Evolutionary conservation across 2,888 invertebrate genomes (phyloP), one percentile per base, ranked within the genome.

Genomic region (Phengaris alcon): DNA sequence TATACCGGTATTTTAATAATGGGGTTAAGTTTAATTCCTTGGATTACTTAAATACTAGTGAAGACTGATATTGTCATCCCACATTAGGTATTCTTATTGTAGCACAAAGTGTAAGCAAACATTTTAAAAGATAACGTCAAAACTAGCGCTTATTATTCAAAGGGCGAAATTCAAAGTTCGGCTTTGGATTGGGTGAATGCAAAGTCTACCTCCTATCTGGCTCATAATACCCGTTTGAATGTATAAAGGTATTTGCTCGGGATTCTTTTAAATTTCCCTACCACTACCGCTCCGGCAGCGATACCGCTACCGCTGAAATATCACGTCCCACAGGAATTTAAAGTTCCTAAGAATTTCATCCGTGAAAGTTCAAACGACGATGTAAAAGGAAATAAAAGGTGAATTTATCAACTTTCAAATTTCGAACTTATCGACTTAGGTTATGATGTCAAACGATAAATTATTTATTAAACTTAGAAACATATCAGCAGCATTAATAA

Each of bases 301-400:
- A 46, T 77, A 75, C 72, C 70, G 77, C 76, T 74, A 76, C 78
- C 74, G 78, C 76, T 76, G 79, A 77, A 79, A 79, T 79, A 79
- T 79, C 79, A 79, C 79, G 79, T 79, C 79, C 79, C 79, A 44
- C 69, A 52, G 75, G 79, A 79, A 79, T 79, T 79, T 79, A 77
- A 79, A 79, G 74, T 79, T 79, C 75, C 78, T 76, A 76, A 79
- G 79, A 79, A 79, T 79, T 78, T 78, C 77, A 79, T 78, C 77
- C 79, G 79, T 78, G 73, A 78, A 79, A 79, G 79, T 79, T 79
- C 75, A 79, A 79, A 78, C 79, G 74, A 78, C 78, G 76, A 77
- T 76, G 79, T 79, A 75, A 76, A 75, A 75, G 79, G 78, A 75
- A 77, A 79, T 79, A 79, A 77, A 79, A 77, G 77, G 76, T 75